A percentile compares a stretch with the other conserved stretches of the same genome.
These are phyloP conservation scores for Heliothis virescens DNA, from an alignment of 1,140 invertebrate genomes.

Conservation along the genomic window DNA sequence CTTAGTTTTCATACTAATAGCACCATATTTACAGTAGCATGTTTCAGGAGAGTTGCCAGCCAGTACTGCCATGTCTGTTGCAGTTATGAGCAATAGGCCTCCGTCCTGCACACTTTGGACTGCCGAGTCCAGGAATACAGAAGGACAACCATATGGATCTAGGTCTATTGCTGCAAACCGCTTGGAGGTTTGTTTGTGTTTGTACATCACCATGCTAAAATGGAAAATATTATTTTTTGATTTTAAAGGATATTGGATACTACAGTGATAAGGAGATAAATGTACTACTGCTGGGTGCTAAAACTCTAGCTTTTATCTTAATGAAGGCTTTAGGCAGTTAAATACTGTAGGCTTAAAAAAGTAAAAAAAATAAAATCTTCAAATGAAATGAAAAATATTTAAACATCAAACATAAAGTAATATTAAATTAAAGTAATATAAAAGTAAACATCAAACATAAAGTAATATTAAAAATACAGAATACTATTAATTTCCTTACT, in stretches of 20 bases:
- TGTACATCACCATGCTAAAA: slow-evolving; percentile 94
- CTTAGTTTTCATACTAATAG: slow-evolving; percentile 94
- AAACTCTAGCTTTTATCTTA: too few relatives aligned
- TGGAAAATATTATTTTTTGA: slow-evolving; percentile 24
- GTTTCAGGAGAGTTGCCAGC: slow-evolving; percentile 98
- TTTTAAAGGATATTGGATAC: too few relatives aligned
- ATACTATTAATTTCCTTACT: neutral
- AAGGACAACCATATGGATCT: slow-evolving; percentile 99
- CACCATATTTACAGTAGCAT: slow-evolving; percentile 97
- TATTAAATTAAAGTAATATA: too few relatives aligned
- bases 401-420: too few relatives aligned
- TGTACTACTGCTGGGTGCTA: too few relatives aligned
- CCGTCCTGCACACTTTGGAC: slow-evolving; percentile 93
- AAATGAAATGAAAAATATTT: too few relatives aligned
- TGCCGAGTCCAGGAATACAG: slow-evolving; percentile 96
- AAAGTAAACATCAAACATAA: too few relatives aligned
- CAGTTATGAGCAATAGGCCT: slow-evolving; percentile 96
- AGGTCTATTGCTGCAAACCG: slow-evolving; percentile 97
- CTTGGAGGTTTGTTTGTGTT: slow-evolving; percentile 88
- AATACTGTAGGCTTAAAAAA: too few relatives aligned
- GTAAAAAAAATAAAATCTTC: too few relatives aligned
- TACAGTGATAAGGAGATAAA: too few relatives aligned
- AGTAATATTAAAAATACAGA: too few relatives aligned
- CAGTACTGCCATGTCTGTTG: slow-evolving; percentile 98
- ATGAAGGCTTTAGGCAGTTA: too few relatives aligned